Evolutionary conservation across 2,888 invertebrate species (phyloP).

Genomic region (Latrodectus hesperus): DNA sequence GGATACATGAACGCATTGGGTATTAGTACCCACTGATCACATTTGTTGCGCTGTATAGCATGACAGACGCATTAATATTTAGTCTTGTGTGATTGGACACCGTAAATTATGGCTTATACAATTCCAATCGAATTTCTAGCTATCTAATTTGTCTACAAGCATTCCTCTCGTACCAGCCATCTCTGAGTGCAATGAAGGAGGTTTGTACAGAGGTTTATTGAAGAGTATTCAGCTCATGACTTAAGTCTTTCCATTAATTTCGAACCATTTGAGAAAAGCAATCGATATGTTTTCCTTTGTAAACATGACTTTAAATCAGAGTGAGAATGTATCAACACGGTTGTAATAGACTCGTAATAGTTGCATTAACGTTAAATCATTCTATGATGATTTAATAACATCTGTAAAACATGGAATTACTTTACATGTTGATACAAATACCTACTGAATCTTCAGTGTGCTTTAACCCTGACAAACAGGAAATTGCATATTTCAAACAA

Average conservation of each 20-base stretch:
- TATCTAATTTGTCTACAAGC: conserved; percentile 37
- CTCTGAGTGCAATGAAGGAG: not conserved
- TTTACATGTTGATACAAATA: too few species aligned
- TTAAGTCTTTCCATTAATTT: not conserved
- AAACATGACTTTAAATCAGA: not conserved
- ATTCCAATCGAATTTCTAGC: conserved; percentile 46
- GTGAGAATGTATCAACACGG: not conserved
- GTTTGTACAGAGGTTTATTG: not conserved
- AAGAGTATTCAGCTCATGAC: not conserved
- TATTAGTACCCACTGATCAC: conserved; percentile 29
- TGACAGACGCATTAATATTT: conserved; percentile 51
- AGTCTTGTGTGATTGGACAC: conserved; percentile 35
- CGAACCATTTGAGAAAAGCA: not conserved
- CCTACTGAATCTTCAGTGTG: too few species aligned
- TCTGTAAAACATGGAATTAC: too few species aligned
- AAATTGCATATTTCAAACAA: too few species aligned
- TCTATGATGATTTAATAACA: too few species aligned
- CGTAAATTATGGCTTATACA: conserved; percentile 43
- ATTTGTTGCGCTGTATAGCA: conserved; percentile 42
- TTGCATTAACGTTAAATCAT: too few species aligned
- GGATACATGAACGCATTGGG: conserved; percentile 46
- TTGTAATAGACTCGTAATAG: too few species aligned
- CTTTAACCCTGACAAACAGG: too few species aligned
- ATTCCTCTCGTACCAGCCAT: not conserved
- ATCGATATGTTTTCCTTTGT: not conserved